A percentile compares a stretch with the other conserved stretches of the same genome.
phyloP scores from a whole-genome alignment of 2,797 vertebrate genomes.

The Lagodon rhomboides region DNA sequence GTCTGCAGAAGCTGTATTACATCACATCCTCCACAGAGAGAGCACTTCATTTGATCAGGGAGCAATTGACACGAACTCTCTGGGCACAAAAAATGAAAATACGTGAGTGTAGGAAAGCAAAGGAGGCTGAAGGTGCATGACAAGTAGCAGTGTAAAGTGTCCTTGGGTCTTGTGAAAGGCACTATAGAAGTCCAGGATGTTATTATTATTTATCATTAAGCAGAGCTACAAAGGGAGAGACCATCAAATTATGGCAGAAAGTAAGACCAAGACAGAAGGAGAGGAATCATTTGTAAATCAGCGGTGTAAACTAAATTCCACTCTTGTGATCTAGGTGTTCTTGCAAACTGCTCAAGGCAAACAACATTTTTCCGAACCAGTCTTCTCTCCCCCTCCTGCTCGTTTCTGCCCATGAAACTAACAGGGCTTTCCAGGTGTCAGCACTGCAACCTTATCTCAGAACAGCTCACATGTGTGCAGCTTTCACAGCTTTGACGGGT shows the following conservation, averaged over 20 bases:
- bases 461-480: not conserved
- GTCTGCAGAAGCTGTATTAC: not conserved
- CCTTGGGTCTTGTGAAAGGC: too few relatives aligned
- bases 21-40: slow-evolving; percentile 16
- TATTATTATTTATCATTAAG: too few relatives aligned
- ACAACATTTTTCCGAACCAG: not conserved
- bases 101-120: not conserved
- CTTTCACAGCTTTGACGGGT: not conserved
- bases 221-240: slow-evolving; percentile 8
- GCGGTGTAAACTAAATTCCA: not conserved
- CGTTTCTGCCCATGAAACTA: not conserved
- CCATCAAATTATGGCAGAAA: not conserved
- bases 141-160: too few relatives aligned
- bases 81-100: slow-evolving; percentile 7
- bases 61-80: slow-evolving; percentile 8
- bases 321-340: not conserved
- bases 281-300: not conserved
- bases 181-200: too few relatives aligned
- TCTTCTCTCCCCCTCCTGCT: not conserved
- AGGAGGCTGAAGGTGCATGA: not conserved
- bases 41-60: not conserved
- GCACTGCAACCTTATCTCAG: not conserved
- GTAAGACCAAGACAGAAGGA: not conserved
- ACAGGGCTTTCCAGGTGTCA: not conserved
- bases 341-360: slow-evolving; percentile 21